Evolutionary conservation across 1,140 invertebrate species (phyloP).

Genomic region (Dolichoris vasculosae): DNA sequence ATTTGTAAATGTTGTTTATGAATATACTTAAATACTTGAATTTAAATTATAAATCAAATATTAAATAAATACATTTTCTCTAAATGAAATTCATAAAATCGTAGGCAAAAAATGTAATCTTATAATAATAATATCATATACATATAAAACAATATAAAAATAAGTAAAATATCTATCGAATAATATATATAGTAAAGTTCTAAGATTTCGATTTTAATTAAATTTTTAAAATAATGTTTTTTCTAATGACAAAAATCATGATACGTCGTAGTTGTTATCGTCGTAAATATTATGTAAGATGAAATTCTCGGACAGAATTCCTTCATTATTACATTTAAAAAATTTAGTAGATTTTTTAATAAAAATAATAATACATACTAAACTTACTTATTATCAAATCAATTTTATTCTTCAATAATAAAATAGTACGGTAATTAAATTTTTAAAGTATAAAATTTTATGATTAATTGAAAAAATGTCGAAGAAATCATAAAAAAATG

Average conservation of each 20-base stretch:
- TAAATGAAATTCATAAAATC: neutral
- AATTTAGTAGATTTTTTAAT: neutral
- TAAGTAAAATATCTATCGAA: neutral
- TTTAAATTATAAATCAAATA: neutral
- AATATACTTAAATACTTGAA: neutral
- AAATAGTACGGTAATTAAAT: neutral
- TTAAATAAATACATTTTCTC: neutral
- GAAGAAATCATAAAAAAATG: too few species aligned
- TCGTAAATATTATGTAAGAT: neutral
- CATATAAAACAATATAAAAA: neutral
- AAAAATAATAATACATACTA: neutral
- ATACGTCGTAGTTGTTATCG: neutral
- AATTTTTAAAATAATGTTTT: neutral
- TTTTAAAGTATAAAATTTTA: neutral
- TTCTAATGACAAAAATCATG: neutral
- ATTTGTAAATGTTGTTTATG: neutral
- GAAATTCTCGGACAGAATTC: neutral
- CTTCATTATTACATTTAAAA: too few species aligned
- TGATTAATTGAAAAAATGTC: too few species aligned
- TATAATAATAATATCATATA: neutral
- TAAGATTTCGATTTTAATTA: too few species aligned
- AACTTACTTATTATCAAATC: neutral
- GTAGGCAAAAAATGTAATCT: neutral
- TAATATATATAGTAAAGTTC: too few species aligned
- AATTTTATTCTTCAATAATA: neutral